phyloP scores from a whole-genome alignment of 2,888 invertebrate species.

The Stenchaetothrips biformis region DNA sequence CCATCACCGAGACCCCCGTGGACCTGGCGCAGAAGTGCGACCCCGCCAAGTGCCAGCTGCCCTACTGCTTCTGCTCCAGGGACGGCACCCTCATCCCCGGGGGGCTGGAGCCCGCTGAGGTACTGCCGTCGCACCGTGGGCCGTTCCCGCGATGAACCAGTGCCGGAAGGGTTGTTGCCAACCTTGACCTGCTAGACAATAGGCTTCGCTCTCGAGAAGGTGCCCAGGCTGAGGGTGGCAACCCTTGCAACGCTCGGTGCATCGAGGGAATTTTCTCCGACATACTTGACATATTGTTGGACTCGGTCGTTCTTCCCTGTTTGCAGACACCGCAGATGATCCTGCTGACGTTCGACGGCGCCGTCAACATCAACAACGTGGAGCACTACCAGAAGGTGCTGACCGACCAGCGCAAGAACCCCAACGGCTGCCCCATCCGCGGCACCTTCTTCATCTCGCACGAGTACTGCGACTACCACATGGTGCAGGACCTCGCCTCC shows the following conservation, averaged over 20 bases:
- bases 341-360: constrained; percentile 86
- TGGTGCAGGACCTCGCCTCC: constrained; percentile 82
- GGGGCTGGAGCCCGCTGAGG: constrained; percentile 74
- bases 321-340: constrained; percentile 89
- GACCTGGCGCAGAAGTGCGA: constrained; percentile 80
- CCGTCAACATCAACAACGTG: constrained; percentile 86
- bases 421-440: constrained; percentile 80
- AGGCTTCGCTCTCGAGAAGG: too few species aligned
- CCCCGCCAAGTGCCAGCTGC: constrained; percentile 66
- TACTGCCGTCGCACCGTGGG: too few species aligned
- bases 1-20: constrained; percentile 72
- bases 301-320: constrained; percentile 28
- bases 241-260: too few species aligned
- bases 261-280: too few species aligned
- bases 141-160: too few species aligned
- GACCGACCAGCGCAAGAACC: constrained; percentile 71
- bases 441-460: constrained; percentile 94
- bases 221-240: too few species aligned
- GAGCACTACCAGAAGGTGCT: constrained; percentile 83
- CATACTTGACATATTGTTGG: too few species aligned
- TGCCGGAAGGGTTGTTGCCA: too few species aligned
- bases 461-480: constrained; percentile 84
- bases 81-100: constrained; percentile 87
- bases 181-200: too few species aligned
- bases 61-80: constrained; percentile 87